phyloP scores from a whole-genome alignment of 2,888 invertebrate species.

The Andricus quercusramuli region DNA sequence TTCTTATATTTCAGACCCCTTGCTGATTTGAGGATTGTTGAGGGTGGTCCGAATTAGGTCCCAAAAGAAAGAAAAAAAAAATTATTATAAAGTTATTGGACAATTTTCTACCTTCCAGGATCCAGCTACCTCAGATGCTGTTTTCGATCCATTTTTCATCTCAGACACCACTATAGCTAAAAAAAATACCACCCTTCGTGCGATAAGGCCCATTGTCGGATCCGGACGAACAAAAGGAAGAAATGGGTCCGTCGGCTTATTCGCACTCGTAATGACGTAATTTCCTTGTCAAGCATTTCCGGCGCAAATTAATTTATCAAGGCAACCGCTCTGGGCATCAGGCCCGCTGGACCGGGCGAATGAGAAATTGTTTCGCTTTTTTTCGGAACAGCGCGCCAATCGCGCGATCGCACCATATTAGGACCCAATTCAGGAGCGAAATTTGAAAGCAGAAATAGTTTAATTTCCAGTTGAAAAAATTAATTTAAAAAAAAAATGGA shows the following conservation, averaged over 20 bases:
- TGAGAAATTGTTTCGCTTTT: constrained; percentile 64
- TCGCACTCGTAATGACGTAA: constrained; percentile 69
- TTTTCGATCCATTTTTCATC: constrained; percentile 33
- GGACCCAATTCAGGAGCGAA: constrained; percentile 33
- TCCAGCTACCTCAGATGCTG: constrained; percentile 9
- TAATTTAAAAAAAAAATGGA: too few relatives aligned
- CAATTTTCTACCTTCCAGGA: constrained; percentile 30
- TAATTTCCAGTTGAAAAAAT: too few relatives aligned
- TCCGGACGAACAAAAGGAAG: constrained; percentile 34
- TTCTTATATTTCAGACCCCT: too few relatives aligned
- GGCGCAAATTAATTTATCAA: constrained; percentile 76
- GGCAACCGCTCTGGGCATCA: constrained; percentile 41
- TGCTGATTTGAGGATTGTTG: not conserved
- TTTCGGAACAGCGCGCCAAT: constrained; percentile 58
- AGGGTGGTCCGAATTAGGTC: not conserved
- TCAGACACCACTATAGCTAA: not conserved
- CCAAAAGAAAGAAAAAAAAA: not conserved
- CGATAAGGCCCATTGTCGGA: constrained; percentile 41
- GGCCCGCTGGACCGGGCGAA: constrained; percentile 44
- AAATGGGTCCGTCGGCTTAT: constrained; percentile 26
- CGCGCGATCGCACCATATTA: constrained; percentile 56
- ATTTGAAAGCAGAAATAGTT: not conserved
- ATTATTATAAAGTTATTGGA: constrained; percentile 25
- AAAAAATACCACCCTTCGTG: constrained; percentile 2
- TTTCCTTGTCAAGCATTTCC: constrained; percentile 74